Evolutionary conservation across 2,113 vertebrate genomes (phyloP).

Genomic region (Corythornis madagascariensis): DNA sequence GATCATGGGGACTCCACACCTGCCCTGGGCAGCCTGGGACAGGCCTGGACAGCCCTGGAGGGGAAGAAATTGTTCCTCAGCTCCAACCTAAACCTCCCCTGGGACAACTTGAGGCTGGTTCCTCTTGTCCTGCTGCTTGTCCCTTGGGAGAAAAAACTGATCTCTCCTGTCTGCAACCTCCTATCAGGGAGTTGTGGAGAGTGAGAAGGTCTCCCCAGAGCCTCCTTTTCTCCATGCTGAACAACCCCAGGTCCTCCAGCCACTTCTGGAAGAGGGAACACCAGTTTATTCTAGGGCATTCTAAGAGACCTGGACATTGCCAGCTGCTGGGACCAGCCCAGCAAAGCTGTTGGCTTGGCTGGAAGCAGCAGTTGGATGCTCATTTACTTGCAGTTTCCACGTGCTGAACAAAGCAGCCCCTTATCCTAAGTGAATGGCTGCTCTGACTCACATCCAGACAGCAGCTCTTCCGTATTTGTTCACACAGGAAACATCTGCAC

Average conservation of each 20-base stretch:
- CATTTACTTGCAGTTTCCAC: neutral
- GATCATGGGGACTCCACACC: neutral
- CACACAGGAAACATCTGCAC: neutral
- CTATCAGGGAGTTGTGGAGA: neutral
- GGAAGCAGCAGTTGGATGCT: neutral
- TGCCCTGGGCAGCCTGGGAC: neutral
- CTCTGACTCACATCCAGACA: neutral
- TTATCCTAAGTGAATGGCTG: neutral
- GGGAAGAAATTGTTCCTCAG: neutral
- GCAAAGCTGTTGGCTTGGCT: neutral
- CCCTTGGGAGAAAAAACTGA: neutral
- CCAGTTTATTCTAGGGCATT: neutral
- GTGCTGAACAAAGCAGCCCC: neutral
- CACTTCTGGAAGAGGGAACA: neutral
- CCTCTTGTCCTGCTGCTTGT: neutral
- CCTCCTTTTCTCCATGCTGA: neutral
- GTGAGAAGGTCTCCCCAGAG: neutral
- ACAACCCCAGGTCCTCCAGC: neutral
- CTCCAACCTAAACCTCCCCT: neutral
- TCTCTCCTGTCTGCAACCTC: neutral
- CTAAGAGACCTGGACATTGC: neutral
- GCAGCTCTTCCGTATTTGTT: neutral
- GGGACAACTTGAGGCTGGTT: neutral
- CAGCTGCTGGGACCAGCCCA: neutral
- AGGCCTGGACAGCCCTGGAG: too few species aligned